Evolutionary conservation across 2,113 vertebrate genomes (phyloP).

Genomic region (Ifrita kowaldi): DNA sequence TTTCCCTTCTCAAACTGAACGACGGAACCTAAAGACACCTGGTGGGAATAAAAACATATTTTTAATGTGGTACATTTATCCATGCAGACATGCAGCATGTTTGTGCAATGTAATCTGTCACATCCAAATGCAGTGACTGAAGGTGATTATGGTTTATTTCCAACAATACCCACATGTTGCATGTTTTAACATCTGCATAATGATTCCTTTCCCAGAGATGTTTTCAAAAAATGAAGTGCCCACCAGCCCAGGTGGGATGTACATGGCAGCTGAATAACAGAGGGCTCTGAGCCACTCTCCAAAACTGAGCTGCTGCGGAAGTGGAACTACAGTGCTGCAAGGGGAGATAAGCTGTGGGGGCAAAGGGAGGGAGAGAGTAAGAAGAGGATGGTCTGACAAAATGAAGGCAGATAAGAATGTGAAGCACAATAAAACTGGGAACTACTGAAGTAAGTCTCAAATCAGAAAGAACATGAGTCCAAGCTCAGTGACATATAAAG

Average conservation of each 20-base stretch:
- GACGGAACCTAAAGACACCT: constrained; percentile 86
- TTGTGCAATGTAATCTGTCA: background rate
- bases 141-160: background rate
- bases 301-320: background rate
- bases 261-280: background rate
- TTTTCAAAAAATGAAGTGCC: background rate
- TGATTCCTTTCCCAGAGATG: background rate
- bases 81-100: background rate
- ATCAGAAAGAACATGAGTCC: background rate
- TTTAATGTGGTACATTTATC: background rate
- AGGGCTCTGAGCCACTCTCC: background rate
- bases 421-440: background rate
- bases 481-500: background rate
- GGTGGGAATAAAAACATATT: constrained; percentile 39
- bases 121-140: background rate
- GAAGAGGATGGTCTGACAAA: background rate
- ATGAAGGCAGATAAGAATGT: background rate
- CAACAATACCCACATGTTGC: background rate
- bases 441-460: background rate
- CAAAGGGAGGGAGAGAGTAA: background rate
- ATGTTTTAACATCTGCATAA: background rate
- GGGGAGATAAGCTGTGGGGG: background rate
- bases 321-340: background rate
- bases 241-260: background rate
- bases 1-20: constrained; percentile 82